Evolutionary conservation across 2,888 invertebrate species (phyloP), one percentile per base, ranked within the genome.

Genomic region (Pseudanteris insignis): DNA sequence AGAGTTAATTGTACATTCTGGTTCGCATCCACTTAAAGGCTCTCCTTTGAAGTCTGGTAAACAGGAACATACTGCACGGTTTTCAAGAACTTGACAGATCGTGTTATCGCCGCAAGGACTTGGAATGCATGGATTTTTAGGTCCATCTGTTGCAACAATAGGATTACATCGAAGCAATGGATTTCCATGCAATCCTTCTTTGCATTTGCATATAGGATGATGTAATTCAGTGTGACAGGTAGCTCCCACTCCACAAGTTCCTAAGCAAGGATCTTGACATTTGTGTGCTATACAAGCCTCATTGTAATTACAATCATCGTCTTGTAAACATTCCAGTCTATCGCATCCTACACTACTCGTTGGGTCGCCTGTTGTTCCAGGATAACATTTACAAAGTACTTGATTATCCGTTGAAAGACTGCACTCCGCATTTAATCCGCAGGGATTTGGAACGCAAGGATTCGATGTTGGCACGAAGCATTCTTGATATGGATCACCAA

Each of bases 71-170:
- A 90, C 85, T 9, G 91, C 89, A 67, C 87, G 82, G 53, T 87
- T 86, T 34, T 83, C 85, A 38, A 88, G 79, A 59, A 90, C 85
- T 75, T 88, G 87, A 72, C 93, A 93, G 58, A 89, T 83, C 0
- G 92, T 91, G 77, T 92, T 92, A 6, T 84, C 72, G 21, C 93
- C 93, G 74, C 94, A 94, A 37, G 89, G 88, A 64, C 85, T 86
- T 55, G 88, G 90, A 65, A 83, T 81, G 72, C 92, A 92, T 3
- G 91, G 90, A 71, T 86, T 86, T 66, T 82, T 81, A 36, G 84
- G 81, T 47, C 86, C 85, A 48, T 76, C 63, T 63, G 83, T 83
- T 37, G 84, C 78, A 59, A 80, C 73, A 41, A 84, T 83, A 32
- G 85, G 83, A 69, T 86, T 87, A 75, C 93, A 93, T 68, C 88